Base-by-base conservation (phyloP, 1,140 invertebrate genomes). In the Tachypleus tridentatus region DNA sequence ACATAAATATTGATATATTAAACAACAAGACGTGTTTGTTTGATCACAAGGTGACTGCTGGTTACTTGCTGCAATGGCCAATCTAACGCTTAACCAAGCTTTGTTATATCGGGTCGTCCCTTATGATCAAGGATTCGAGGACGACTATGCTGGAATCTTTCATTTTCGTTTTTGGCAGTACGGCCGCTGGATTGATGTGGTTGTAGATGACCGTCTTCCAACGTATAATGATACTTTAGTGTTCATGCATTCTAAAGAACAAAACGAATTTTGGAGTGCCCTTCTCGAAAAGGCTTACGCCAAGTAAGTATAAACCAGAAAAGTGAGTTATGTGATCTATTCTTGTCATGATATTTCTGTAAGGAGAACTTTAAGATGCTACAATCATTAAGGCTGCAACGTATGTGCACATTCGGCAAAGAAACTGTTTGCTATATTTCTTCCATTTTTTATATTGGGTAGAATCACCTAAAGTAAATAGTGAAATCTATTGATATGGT, bases 281-380 rank as follows among this genome's bases (percentile, higher is more conserved):
- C 79, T 99, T 49, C 76, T 98, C 54, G 96, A 99, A 76, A 99
- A 99, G 80, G 96, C 95, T 3, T 99, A 98, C 79, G 95, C 96
- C 49, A 98, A 98, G 69, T 29, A 29, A 29, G 29, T 29, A 29
- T 29, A 1, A 29, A 29, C 29, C 29, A 1, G 29, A 29, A 29
- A 29, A 29, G 29, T 29, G 29, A 29, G 29, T 29, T 29, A 29
- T 29, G 29, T 29, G 29, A 29, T 29, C 29, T 29, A 29, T 29
- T 29, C 29, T 29, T 0, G 29, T 29, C 29, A 29, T 29, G 29
- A 29, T 29, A 29, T 29, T 29, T 29, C 29, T 29, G 29, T 29
- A 29, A 29, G 29, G 29, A 29, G 29, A 29, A 29, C 29, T 29
- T 29, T 29, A 29, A 29, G 29, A 29, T 29, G 29, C 29, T 29